Evolutionary conservation across 2,888 invertebrate species (phyloP), one percentile per base, ranked within the genome.

Genomic region (Apodemia zela): DNA sequence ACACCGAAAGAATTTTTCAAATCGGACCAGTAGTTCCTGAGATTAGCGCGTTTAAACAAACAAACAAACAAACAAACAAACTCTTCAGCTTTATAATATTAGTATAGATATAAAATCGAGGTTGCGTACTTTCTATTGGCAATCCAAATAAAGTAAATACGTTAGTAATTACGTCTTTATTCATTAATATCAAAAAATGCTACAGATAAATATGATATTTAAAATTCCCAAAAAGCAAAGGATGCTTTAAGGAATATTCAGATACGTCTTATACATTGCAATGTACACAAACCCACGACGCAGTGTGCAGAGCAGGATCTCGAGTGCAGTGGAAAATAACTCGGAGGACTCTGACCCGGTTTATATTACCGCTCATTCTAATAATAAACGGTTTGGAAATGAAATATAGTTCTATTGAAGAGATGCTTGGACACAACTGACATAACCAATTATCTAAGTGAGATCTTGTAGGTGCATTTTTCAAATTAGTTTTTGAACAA

Each of bases 331-430:
- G 54, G 54, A 57, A 57, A 57, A 57, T 57, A 57, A 57, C 54
- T 57, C 25, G 25, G 54, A 57, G 54, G 54, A 57, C 54, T 57
- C 54, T 57, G 54, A 57, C 54, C 54, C 54, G 54, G 54, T 57
- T 57, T 47, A 47, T 47, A 47, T 57, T 57, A 57, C 54, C 54
- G 54, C 54, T 57, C 15, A 25, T 15, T 57, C 54, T 57, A 57
- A 57, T 57, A 57, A 57, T 57, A 57, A 54, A 57, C 54, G 29
- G n/a, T 29, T 57, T 29, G 25, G 15, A 57, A 57, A 57, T 57
- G 29, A 57, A 57, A 57, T 57, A 57, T 57, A 29, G n/a, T 57
- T 57, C 25, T n/a, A n/a, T 25, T 54, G 15, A 54, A 15, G 15
- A 25, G 15, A 54, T 25, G 18, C 51, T 25, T 54, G 5, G 15